Evolutionary conservation across 2,888 invertebrate genomes (phyloP).

Genomic region (Rhimphoctona megacephalus): DNA sequence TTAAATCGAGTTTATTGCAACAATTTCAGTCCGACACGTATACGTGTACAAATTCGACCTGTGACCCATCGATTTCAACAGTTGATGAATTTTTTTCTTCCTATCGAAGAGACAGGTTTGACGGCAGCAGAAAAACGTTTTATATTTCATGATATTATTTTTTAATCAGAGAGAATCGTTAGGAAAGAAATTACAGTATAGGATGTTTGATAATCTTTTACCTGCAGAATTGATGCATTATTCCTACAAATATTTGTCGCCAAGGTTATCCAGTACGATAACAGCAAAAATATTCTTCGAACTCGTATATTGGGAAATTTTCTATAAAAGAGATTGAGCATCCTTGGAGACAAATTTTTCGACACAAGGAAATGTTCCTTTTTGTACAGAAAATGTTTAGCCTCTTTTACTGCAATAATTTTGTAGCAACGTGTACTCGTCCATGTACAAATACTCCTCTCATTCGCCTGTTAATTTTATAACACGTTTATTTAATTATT

Average conservation of each 20-base stretch:
- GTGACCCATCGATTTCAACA: not conserved
- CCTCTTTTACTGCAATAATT: too few species aligned
- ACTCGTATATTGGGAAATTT: too few species aligned
- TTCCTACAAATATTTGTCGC: not conserved
- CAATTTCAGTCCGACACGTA: not conserved
- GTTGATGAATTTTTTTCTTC: not conserved
- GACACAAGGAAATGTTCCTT: too few species aligned
- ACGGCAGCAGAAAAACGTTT: not conserved
- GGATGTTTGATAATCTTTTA: too few species aligned
- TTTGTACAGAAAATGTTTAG: too few species aligned
- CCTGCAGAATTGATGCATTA: too few species aligned
- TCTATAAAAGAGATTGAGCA: too few species aligned
- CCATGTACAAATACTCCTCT: too few species aligned
- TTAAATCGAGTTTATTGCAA: conserved; percentile 16
- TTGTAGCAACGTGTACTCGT: too few species aligned
- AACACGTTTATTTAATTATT: too few species aligned
- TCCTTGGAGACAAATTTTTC: too few species aligned
- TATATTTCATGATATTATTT: not conserved
- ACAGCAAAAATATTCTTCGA: not conserved
- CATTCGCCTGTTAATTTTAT: too few species aligned
- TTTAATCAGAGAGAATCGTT: not conserved
- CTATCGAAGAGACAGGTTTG: not conserved
- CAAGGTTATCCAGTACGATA: not conserved
- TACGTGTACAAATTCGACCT: not conserved
- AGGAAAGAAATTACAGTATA: not conserved